These are phyloP conservation scores for Falcunculus frontatus DNA, from an alignment of 2,113 vertebrate species.

Conservation along the genomic window DNA sequence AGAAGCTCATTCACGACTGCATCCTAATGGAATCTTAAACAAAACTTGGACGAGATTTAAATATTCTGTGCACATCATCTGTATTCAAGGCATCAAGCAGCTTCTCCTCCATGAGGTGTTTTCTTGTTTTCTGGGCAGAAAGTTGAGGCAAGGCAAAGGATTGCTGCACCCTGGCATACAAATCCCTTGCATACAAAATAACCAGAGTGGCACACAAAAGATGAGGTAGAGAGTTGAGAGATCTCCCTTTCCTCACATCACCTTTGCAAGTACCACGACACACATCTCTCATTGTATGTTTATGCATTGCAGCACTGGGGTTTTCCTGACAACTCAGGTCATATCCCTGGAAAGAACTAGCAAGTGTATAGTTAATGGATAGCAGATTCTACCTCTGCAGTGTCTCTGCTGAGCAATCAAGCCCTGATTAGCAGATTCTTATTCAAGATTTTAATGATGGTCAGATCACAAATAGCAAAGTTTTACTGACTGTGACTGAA, in stretches of 20 bases:
- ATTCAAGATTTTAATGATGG: neutral
- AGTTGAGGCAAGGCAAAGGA: neutral
- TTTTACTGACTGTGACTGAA: neutral
- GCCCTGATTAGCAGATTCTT: neutral
- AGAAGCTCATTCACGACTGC: slow-evolving; percentile 11
- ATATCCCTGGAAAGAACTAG: neutral
- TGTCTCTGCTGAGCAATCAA: neutral
- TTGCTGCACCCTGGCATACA: neutral
- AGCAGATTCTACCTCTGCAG: neutral
- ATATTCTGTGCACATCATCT: neutral
- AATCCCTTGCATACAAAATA: neutral
- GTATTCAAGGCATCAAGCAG: neutral
- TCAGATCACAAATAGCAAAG: neutral
- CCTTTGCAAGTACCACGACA: neutral
- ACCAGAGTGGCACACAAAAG: neutral
- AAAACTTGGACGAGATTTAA: neutral
- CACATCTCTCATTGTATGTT: neutral
- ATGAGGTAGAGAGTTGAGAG: neutral
- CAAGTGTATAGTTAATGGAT: neutral
- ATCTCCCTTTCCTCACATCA: neutral
- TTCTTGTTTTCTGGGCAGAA: neutral
- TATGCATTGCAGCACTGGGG: neutral
- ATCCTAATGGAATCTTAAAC: slow-evolving; percentile 41
- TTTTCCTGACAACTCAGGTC: neutral
- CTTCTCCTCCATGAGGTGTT: neutral